A percentile compares a stretch with the other conserved stretches of the same genome.
phyloP scores from a whole-genome alignment of 2,888 invertebrate species.

The Podotricha telesiphe region DNA sequence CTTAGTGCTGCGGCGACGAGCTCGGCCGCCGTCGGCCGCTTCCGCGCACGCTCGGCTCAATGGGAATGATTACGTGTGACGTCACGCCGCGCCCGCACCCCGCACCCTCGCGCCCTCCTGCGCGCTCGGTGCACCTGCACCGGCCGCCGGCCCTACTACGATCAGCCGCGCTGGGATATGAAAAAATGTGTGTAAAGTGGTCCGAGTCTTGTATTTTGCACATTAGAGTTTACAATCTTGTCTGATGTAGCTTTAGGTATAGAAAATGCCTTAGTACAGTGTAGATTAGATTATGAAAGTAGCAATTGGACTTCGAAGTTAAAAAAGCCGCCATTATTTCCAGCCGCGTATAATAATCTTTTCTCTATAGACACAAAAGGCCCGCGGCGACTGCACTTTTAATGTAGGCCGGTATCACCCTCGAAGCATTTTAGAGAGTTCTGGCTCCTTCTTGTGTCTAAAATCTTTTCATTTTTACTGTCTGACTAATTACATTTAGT shows the following conservation, averaged over 20 bases:
- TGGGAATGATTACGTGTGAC: constrained; percentile 70
- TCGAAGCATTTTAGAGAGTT: no score
- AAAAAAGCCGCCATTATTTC: not conserved
- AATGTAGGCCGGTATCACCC: constrained; percentile 16
- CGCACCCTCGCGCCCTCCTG: constrained; percentile 38
- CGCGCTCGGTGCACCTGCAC: constrained; percentile 48
- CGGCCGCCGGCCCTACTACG: constrained; percentile 40
- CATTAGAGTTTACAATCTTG: not conserved
- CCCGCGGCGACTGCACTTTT: constrained; percentile 33
- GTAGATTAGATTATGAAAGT: not conserved
- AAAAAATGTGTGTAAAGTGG: not conserved
- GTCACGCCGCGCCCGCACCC: constrained; percentile 61
- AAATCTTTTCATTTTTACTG: no score
- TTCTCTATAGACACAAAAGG: constrained; percentile 3
- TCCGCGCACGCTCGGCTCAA: constrained; percentile 67
- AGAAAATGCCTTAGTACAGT: not conserved
- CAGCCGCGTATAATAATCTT: not conserved
- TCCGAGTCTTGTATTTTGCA: not conserved
- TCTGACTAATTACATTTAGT: no score
- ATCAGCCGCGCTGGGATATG: constrained; percentile 1
- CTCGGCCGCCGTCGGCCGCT: constrained; percentile 62
- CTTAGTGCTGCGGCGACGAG: constrained; percentile 58
- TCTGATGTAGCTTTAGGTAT: not conserved
- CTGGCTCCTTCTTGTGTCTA: no score
- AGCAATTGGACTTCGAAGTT: not conserved